These are phyloP conservation scores for Melangyna quadrimaculata DNA, from an alignment of 2,888 invertebrate species.

Conservation along the genomic window DNA sequence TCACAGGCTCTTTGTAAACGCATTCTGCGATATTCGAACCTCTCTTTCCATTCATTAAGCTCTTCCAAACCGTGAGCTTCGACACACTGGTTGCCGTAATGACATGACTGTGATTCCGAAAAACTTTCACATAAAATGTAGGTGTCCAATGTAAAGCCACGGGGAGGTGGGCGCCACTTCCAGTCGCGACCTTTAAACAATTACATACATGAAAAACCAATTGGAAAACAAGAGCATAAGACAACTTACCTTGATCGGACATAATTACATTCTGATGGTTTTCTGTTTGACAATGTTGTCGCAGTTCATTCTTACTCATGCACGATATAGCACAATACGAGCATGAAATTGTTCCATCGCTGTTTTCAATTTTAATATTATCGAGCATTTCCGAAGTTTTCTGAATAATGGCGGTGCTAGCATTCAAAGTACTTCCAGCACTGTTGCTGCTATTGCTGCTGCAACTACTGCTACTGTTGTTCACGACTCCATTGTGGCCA, in stretches of 20 bases:
- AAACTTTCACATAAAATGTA: conserved; percentile 85
- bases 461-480: conserved; percentile 71
- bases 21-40: conserved; percentile 86
- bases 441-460: conserved; percentile 74
- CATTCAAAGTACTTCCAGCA: conserved; percentile 53
- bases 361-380: conserved; percentile 75
- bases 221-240: not conserved
- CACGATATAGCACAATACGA: conserved; percentile 84
- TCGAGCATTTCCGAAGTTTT: conserved; percentile 77
- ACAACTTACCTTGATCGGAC: conserved; percentile 84
- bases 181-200: conserved; percentile 82
- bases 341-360: conserved; percentile 80
- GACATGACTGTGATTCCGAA: conserved; percentile 83
- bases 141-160: conserved; percentile 85
- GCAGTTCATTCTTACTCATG: conserved; percentile 82
- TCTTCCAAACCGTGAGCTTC: conserved; percentile 89
- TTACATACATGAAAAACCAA: not conserved
- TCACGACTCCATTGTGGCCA: conserved; percentile 57
- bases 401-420: conserved; percentile 53
- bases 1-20: conserved; percentile 85
- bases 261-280: conserved; percentile 85
- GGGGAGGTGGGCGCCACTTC: conserved; percentile 86
- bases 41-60: conserved; percentile 87
- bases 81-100: conserved; percentile 87
- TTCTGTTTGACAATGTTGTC: conserved; percentile 84